Evolutionary conservation across 2,888 invertebrate species (phyloP).

Genomic region (Carpatolechia fugitivella): DNA sequence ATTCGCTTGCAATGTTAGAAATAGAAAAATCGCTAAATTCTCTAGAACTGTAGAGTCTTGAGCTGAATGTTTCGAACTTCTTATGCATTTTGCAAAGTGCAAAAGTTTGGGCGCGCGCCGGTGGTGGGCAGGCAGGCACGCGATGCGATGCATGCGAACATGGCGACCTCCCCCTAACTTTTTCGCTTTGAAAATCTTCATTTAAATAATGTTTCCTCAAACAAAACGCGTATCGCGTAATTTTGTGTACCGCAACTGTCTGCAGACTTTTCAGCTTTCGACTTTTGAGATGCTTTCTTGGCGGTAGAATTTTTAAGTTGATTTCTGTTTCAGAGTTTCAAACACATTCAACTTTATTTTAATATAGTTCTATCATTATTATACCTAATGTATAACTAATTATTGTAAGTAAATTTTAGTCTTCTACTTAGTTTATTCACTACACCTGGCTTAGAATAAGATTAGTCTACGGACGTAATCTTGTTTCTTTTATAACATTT

Average conservation of each 20-base stretch:
- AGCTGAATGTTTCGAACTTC: constrained; percentile 55
- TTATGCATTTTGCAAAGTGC: constrained; percentile 67
- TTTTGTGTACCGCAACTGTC: constrained; percentile 35
- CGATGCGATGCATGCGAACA: constrained; percentile 54
- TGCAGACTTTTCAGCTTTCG: constrained; percentile 25
- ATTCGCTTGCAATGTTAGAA: constrained; percentile 15
- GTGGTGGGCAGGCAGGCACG: constrained; percentile 33
- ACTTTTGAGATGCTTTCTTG: constrained; percentile 14
- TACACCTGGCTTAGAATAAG: too few relatives aligned
- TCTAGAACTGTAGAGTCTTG: constrained; percentile 41
- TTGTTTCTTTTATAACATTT: too few relatives aligned
- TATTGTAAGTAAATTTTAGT: too few relatives aligned
- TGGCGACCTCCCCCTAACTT: constrained; percentile 45
- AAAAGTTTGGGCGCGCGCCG: constrained; percentile 60
- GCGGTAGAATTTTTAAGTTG: constrained; percentile 22
- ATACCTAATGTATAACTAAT: too few relatives aligned
- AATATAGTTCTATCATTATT: too few relatives aligned
- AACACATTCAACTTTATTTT: too few relatives aligned
- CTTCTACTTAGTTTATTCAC: too few relatives aligned
- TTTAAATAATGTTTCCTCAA: constrained; percentile 56
- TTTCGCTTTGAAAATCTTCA: constrained; percentile 58
- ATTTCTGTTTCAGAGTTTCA: constrained; percentile 7
- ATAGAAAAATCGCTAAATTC: constrained; percentile 35
- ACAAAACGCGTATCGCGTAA: constrained; percentile 46
- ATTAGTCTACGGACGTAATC: too few relatives aligned